phyloP scores from a whole-genome alignment of 2,888 invertebrate species.

The Nipponacmea schrenckii region DNA sequence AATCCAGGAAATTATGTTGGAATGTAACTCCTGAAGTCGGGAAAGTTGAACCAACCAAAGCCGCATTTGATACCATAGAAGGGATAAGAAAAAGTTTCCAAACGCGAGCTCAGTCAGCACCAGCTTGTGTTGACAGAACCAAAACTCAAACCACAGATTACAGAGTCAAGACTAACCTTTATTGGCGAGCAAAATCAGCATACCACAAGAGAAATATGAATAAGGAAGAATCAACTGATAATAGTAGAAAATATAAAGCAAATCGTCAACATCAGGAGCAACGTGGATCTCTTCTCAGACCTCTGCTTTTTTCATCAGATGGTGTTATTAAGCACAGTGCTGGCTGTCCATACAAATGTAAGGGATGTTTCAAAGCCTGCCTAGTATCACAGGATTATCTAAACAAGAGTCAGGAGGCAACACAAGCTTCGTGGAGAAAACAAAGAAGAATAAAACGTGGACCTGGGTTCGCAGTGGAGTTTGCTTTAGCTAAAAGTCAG shows the following conservation, averaged over 20 bases:
- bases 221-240: not conserved
- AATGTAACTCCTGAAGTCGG: not conserved
- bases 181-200: constrained; percentile 32
- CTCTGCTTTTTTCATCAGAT: constrained; percentile 26
- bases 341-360: constrained; percentile 50
- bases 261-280: not conserved
- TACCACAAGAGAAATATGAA: constrained; percentile 26
- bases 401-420: constrained; percentile 13
- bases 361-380: constrained; percentile 50
- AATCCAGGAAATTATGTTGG: not conserved
- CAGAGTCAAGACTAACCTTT: constrained; percentile 18
- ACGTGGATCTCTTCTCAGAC: constrained; percentile 22
- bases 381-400: constrained; percentile 43
- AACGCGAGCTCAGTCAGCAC: constrained; percentile 27
- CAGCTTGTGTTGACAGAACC: constrained; percentile 17
- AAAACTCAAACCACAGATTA: not conserved
- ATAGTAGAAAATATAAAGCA: not conserved
- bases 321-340: constrained; percentile 33
- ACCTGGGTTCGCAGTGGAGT: constrained; percentile 18
- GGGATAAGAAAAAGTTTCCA: constrained; percentile 11
- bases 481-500: constrained; percentile 31
- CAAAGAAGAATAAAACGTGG: constrained; percentile 18
- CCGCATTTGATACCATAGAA: constrained; percentile 3
- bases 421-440: not conserved
- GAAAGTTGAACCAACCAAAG: not conserved